Conservation (phyloP, 2,888 invertebrate species). For the Dryobota labecula region DNA sequence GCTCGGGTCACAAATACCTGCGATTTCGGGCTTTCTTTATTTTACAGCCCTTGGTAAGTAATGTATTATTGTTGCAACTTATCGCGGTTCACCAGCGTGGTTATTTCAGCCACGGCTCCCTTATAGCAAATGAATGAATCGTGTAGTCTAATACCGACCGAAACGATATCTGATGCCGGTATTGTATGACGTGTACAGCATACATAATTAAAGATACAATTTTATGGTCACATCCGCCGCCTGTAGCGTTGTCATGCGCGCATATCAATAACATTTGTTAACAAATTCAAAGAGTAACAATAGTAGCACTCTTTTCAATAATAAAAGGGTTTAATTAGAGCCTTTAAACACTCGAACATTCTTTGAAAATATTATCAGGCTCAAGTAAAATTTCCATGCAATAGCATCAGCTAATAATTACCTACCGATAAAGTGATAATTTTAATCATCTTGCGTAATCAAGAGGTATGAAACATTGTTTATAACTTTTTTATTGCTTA, state of each 20-base stretch:
- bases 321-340: not conserved
- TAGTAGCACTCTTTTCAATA: not conserved
- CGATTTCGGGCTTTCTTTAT: too few species aligned
- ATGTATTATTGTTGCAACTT: too few species aligned
- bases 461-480: slow-evolving; percentile 18
- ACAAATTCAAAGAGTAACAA: slow-evolving; percentile 9
- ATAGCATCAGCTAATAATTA: slow-evolving; percentile 9
- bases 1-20: too few species aligned
- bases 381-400: slow-evolving; percentile 23
- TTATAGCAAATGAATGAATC: not conserved
- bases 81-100: not conserved
- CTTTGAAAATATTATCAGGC: not conserved
- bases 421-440: not conserved
- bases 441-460: slow-evolving; percentile 20
- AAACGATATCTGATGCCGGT: slow-evolving; percentile 16
- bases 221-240: slow-evolving; percentile 22
- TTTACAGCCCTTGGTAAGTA: too few species aligned
- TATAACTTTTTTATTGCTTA: slow-evolving; percentile 39
- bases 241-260: slow-evolving; percentile 1
- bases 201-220: slow-evolving; percentile 4
- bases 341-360: slow-evolving; percentile 14
- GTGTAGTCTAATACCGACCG: not conserved
- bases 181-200: slow-evolving; percentile 18
- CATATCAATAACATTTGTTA: slow-evolving; percentile 2
- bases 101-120: not conserved